phyloP scores from a whole-genome alignment of 2,797 vertebrate species.

The Falco concolor region DNA sequence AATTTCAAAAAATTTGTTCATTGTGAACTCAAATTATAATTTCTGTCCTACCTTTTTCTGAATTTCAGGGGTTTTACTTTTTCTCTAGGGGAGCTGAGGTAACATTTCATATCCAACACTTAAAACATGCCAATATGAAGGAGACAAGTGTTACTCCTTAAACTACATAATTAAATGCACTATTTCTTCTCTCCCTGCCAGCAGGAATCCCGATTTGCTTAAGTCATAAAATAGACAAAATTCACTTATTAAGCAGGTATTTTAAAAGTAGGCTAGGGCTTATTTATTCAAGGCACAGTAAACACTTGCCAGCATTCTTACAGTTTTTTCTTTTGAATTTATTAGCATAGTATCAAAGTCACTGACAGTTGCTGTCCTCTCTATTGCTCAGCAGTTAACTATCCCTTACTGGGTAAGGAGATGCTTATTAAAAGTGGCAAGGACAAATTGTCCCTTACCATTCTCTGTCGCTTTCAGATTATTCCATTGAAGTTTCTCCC shows the following conservation, averaged over 20 bases:
- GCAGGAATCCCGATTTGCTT: background rate
- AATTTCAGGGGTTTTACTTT: background rate
- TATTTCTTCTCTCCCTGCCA: background rate
- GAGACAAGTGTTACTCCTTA: background rate
- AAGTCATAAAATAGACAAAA: conserved; percentile 3
- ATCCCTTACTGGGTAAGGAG: background rate
- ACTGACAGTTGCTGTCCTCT: background rate
- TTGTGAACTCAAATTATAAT: background rate
- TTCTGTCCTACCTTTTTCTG: background rate
- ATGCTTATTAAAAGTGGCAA: background rate
- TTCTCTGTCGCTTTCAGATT: background rate
- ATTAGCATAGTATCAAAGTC: background rate
- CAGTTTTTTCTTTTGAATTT: background rate
- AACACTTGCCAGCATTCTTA: background rate
- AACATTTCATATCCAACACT: background rate
- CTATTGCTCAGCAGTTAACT: background rate
- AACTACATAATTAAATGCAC: background rate
- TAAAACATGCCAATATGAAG: background rate
- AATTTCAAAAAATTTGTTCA: background rate
- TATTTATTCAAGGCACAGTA: background rate
- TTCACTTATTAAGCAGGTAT: conserved; percentile 2
- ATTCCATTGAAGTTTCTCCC: background rate
- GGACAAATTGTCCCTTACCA: background rate
- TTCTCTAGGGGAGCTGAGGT: background rate
- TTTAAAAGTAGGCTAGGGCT: background rate